Base-by-base conservation (phyloP, 2,888 invertebrate species). In the Nomada fucata region DNA sequence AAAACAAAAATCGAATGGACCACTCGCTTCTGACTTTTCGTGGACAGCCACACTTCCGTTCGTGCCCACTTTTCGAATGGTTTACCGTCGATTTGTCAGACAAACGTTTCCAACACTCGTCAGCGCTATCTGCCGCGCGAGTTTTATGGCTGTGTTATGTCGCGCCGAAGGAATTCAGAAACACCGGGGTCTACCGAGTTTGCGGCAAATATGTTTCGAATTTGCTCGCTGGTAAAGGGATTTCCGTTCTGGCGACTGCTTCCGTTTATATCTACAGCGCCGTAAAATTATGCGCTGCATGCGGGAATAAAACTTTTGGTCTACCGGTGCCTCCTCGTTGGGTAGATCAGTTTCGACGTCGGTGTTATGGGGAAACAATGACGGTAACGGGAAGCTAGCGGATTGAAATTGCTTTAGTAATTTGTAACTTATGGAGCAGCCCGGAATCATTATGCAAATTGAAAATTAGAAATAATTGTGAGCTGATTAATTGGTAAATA, bases 71-170 rank as follows among this genome's bases (percentile, higher is more conserved):
- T 68, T 68, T 29, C 70, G 47, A 29, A 53, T 52, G 47, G 72
- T 81, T 74, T 79, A 60, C 47, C 52, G 10, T 53, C 81, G 63
- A 80, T 80, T 67, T 80, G 79, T 65, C 55, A 36, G 44, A 47
- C 59, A 55, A 73, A 65, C 44, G 47, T 29, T 55, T 29, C 18
- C 18, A 23, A 29, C 18, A 36, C 29, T 69, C 20, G 60, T 18
- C 29, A n/a, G 42, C 18, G 18, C 53, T 13, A 44, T 57, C 36
- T 57, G 36, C 36, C 52, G 15, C 53, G 53, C 47, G 55, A 71
- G 55, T 79, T 79, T 71, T 67, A 60, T 55, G 50, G 26, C 13
- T 55, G 26, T 57, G 55, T 75, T 60, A 29, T 52, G 20, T 5
- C 36, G 20, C n/a, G 42, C 65, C 20, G 15, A 44, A 69, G n/a